These are phyloP conservation scores for Podarcis lilfordi DNA, from an alignment of 2,797 vertebrate species.

Conservation along the genomic window DNA sequence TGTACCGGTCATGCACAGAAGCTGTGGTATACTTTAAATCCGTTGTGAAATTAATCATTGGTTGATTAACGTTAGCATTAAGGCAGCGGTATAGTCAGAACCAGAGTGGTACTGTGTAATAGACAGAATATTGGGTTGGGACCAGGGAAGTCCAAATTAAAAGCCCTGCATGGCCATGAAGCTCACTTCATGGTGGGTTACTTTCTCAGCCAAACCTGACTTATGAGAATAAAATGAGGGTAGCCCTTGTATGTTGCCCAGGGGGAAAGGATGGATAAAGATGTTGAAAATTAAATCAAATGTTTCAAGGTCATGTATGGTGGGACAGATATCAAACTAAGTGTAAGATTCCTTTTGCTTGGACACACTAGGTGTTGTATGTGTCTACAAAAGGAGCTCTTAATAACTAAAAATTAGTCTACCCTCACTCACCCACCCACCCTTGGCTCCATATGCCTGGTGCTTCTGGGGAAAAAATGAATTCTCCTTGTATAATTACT, in stretches of 20 bases:
- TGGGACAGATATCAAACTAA: slow-evolving; percentile 29
- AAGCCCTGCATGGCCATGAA: background rate
- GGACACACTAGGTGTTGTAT: background rate
- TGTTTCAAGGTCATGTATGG: slow-evolving; percentile 5
- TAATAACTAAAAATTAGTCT: slow-evolving; percentile 32
- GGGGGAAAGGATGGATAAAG: background rate
- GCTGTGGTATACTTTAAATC: background rate
- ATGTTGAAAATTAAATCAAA: background rate
- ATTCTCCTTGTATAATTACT: background rate
- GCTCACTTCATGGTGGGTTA: background rate
- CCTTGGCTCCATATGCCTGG: background rate
- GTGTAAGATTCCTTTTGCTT: slow-evolving; percentile 34
- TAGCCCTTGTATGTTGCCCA: background rate
- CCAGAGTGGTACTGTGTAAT: background rate
- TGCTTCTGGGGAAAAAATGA: background rate
- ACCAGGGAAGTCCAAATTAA: background rate
- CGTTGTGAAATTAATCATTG: background rate
- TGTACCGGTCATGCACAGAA: background rate
- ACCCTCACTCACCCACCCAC: background rate
- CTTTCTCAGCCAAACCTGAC: background rate
- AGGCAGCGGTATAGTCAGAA: background rate
- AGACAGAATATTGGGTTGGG: background rate
- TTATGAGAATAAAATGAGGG: background rate
- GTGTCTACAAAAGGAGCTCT: slow-evolving; percentile 18
- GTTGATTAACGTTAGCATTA: background rate